These are phyloP conservation scores for Tyrannus savana DNA, from an alignment of 2,113 vertebrate species.

Conservation along the genomic window DNA sequence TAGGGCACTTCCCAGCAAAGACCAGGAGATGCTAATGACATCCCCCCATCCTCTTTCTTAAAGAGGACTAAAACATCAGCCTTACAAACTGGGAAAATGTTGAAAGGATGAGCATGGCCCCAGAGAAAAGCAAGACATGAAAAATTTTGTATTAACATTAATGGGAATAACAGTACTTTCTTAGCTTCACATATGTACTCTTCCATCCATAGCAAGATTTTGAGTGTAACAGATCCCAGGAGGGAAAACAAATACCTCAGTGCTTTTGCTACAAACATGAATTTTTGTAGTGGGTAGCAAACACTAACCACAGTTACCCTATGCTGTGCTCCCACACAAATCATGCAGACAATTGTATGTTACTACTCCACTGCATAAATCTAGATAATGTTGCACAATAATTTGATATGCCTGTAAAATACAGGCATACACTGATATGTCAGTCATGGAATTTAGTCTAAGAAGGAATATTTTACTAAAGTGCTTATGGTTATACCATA, in stretches of 20 bases:
- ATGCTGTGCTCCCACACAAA: background rate
- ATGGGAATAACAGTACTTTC: background rate
- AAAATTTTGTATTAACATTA: background rate
- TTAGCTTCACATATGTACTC: background rate
- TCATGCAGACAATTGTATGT: rapidly evolving
- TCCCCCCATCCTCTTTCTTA: background rate
- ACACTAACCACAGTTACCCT: background rate
- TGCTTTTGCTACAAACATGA: background rate
- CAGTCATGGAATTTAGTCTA: background rate
- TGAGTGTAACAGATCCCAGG: background rate
- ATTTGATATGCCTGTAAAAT: background rate
- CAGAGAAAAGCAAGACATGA: background rate
- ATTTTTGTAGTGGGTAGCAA: background rate
- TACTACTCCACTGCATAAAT: background rate
- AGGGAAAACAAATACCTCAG: background rate
- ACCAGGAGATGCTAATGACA: background rate
- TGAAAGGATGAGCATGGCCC: background rate
- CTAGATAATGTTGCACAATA: background rate
- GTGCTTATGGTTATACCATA: background rate
- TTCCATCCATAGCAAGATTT: background rate
- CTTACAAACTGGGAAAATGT: background rate
- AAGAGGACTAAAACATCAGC: background rate
- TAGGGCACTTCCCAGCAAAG: background rate
- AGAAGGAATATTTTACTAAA: background rate
- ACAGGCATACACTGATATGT: background rate